Evolutionary conservation across 2,888 invertebrate genomes (phyloP).

Genomic region (Cantharis flavilabris): DNA sequence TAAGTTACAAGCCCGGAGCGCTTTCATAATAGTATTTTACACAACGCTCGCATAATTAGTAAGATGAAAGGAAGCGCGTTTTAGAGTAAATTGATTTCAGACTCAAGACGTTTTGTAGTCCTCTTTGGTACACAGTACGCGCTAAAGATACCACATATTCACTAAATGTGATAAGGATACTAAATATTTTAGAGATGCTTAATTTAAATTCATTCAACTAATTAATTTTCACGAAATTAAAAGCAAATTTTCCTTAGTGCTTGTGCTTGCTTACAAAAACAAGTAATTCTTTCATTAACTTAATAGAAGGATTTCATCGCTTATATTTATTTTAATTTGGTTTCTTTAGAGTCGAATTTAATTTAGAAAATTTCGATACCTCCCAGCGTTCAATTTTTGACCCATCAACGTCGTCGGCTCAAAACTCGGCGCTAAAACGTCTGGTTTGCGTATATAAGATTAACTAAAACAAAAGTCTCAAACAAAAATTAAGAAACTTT

Average conservation of each 20-base stretch:
- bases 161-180: constrained; percentile 24
- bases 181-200: constrained; percentile 17
- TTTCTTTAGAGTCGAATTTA: not conserved
- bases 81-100: constrained; percentile 44
- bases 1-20: constrained; percentile 21
- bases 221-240: constrained; percentile 9
- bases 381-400: not conserved
- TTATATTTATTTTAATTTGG: not conserved
- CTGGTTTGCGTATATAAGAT: constrained; percentile 34
- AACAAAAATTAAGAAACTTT: constrained; percentile 47
- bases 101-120: constrained; percentile 35
- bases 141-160: constrained; percentile 22
- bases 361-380: not conserved
- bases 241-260: not conserved
- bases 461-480: constrained; percentile 45
- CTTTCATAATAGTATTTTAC: constrained; percentile 44
- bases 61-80: constrained; percentile 47
- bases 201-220: constrained; percentile 19
- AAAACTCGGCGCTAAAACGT: not conserved
- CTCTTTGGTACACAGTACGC: constrained; percentile 34
- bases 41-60: constrained; percentile 45
- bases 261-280: not conserved
- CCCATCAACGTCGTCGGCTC: not conserved
- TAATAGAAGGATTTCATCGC: not conserved
- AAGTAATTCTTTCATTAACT: not conserved